Base-by-base conservation (phyloP, 2,113 vertebrate genomes). In the Coptodon bakossiorum region DNA sequence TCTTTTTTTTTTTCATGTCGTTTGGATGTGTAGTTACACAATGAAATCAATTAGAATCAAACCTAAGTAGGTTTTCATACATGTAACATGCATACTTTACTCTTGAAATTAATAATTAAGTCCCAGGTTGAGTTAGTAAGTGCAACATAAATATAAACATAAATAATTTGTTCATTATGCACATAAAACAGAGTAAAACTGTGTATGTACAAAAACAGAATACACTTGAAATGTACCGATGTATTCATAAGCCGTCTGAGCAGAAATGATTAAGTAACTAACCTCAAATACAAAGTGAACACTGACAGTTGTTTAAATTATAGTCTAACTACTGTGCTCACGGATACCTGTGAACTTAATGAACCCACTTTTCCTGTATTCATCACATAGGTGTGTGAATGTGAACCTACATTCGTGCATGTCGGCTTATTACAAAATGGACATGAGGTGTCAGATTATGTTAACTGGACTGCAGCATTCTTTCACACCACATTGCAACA, bases 401-500 rank as follows among this genome's bases (percentile, higher is more conserved):
- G 78, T 10, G 24, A 71, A 54, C 68, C 66, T 16, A 63, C 57
- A 88, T 54, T 73, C 53, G 80, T 80, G 63, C 83, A 57, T 7
- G 83, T 89, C 54, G 11, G 78, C 56, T 61, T 24, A 34, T 76
- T 40, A 22, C 90, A 92, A 90, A 95, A 59, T 71, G 36, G 63
- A 92, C 61, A 24, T 7, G 53, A 93, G 87, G 93, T 93, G 92
- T 94, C 79, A 87, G 88, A 82, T 82, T 82, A 59, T 79, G 89
- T 87, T 85, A 83, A 86, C 40, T 14, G 83, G 22, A 76, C 86
- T 68, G 66, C 9, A 7, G 82, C 91, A 91, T 91, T 92, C 89
- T 90, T 95, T 95, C 88, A 91, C 94, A 93, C 87, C 82, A 53
- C 84, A 87, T 59, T 92, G 88, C 92, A 90, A 93, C 90, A 90